A percentile compares a stretch with the other conserved stretches of the same genome.
Evolutionary conservation across 2,888 invertebrate species (phyloP).

Genomic region (Melinaea menophilus): DNA sequence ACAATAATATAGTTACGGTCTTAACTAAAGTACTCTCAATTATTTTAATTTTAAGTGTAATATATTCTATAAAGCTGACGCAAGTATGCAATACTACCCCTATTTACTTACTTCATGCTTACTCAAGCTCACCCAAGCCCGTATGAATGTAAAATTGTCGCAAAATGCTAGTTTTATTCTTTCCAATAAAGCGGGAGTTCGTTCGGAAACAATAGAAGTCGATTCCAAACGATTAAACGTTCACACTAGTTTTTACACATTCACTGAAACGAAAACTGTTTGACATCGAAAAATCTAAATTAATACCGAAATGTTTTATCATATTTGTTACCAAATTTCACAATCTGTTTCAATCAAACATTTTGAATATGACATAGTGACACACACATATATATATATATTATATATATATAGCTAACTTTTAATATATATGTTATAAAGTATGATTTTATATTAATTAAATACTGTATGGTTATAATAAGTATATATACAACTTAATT

Average conservation of each 20-base stretch:
- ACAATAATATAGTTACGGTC: no score
- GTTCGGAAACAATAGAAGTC: constrained; percentile 7
- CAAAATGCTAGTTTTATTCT: background rate
- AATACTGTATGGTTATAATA: no score
- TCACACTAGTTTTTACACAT: background rate
- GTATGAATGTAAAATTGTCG: constrained; percentile 3
- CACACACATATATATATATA: no score
- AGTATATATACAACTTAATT: no score
- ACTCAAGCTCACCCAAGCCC: constrained; percentile 1
- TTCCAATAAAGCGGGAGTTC: constrained; percentile 6
- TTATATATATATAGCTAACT: no score
- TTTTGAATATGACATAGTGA: background rate
- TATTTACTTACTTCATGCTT: background rate
- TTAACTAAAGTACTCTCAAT: no score
- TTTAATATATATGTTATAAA: no score
- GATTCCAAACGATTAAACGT: constrained; percentile 2
- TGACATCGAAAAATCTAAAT: no score
- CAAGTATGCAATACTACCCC: background rate
- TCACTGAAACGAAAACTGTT: no score
- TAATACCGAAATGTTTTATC: no score
- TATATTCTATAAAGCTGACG: background rate
- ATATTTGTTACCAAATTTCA: background rate
- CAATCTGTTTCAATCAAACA: background rate
- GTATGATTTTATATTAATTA: no score
- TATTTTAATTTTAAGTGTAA: background rate